These are phyloP conservation scores for Vanessa tameamea DNA, from an alignment of 1,140 invertebrate genomes.

Conservation along the genomic window DNA sequence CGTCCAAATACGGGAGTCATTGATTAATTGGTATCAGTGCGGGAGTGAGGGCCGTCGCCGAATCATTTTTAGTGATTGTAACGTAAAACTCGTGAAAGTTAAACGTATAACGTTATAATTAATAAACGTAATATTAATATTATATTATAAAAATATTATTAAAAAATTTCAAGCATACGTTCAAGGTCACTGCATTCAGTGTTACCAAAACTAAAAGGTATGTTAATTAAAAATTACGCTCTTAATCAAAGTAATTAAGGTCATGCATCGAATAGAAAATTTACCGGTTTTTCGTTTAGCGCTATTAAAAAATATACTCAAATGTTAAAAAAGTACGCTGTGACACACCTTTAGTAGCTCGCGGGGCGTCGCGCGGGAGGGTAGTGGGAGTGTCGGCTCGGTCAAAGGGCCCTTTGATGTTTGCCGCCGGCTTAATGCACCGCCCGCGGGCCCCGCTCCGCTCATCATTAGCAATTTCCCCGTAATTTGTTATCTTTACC, in stretches of 20 bases:
- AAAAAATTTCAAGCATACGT: neutral
- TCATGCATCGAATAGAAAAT: neutral
- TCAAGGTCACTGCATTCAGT: neutral
- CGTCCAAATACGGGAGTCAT: slow-evolving; percentile 52
- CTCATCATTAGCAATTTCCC: slow-evolving; percentile 80
- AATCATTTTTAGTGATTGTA: neutral
- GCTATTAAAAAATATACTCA: neutral
- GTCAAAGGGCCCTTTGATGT: slow-evolving; percentile 80
- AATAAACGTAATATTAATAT: neutral
- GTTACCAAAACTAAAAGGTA: neutral
- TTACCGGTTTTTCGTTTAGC: slow-evolving; percentile 1
- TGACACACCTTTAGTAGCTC: slow-evolving; percentile 52
- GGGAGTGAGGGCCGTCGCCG: slow-evolving; percentile 15
- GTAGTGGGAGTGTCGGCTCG: slow-evolving; percentile 75
- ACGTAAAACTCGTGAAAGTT: neutral
- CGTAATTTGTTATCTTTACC: slow-evolving; percentile 80
- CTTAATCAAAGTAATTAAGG: slow-evolving; percentile 10
- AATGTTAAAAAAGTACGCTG: slow-evolving; percentile 24
- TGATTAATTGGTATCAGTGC: slow-evolving; percentile 71
- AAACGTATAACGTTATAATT: neutral
- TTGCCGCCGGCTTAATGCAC: slow-evolving; percentile 79
- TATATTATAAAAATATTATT: no score
- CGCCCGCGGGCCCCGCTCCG: slow-evolving; percentile 72
- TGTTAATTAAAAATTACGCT: slow-evolving; percentile 4
- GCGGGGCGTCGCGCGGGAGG: slow-evolving; percentile 49